Base-by-base conservation (phyloP, 2,888 invertebrate genomes). In the Caradrina clavipalpis region DNA sequence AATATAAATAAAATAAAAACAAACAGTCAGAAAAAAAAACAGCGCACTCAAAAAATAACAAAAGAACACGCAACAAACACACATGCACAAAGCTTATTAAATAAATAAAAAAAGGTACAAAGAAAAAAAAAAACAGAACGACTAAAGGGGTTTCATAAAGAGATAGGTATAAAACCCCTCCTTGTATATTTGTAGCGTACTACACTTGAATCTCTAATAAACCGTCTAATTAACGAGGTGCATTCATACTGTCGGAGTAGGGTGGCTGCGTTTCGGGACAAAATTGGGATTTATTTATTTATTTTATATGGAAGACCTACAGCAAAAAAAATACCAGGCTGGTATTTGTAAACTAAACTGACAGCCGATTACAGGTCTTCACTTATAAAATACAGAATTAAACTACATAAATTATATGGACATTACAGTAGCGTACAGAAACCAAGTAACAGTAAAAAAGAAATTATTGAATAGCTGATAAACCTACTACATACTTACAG, bases 191-290 rank as follows among this genome's bases (percentile, higher is more conserved):
- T 81, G 81, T 82, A 73, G 69, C 67, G 74, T 57, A 85, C 86
- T 84, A 87, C 89, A 88, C 91, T 94, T 90, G 91, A 91, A 90
- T 90, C 89, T 83, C 90, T 91, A 94, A 93, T 93, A 94, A 92
- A 91, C 92, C 90, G 90, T 89, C 94, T 94, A 94, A 94, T 94
- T 94, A 94, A 93, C 92, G 91, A 89, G 88, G 87, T 86, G 89
- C 88, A 91, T 92, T 93, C 93, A 89, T 87, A 83, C 84, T 84
- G 85, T 78, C 77, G 76, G 73, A 70, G 53, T 82, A 78, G 69
- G 74, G 86, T 70, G 71, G 64, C 87, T 78, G 87, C 82, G 80
- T 69, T 79, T 70, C 0, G 71, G 26, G 22, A 56, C 39, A 60
- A 67, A 58, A 1, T 8, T 1, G 0, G 57, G 73, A 73, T 26